Conservation (phyloP, 2,797 vertebrate species). For the Chelonia mydas region DNA sequence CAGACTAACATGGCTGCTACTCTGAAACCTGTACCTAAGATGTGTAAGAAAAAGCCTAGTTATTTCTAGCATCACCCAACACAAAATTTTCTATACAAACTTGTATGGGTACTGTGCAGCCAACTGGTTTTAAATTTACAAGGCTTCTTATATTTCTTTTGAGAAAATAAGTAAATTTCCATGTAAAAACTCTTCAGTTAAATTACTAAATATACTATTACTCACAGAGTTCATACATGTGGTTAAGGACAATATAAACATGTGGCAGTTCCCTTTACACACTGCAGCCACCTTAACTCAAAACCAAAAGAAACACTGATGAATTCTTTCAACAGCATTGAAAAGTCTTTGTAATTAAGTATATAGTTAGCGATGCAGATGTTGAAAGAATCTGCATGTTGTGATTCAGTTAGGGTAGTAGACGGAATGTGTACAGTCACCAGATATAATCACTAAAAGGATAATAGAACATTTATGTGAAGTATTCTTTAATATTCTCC, state of each 20-base stretch:
- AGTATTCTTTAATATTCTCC: accelerated
- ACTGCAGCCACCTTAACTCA: neutral
- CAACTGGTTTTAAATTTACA: neutral
- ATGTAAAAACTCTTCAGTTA: neutral
- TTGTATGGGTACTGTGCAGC: neutral
- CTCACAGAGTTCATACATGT: neutral
- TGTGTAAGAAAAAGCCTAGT: neutral
- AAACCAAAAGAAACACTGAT: neutral
- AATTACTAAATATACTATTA: neutral
- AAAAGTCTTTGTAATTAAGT: neutral
- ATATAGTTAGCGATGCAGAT: neutral
- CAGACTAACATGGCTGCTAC: no score
- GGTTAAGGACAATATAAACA: neutral
- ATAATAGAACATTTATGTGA: neutral
- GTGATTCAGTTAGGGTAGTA: neutral
- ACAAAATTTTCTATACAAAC: neutral
- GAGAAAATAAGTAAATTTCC: neutral
- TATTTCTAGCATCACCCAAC: neutral
- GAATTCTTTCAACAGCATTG: neutral
- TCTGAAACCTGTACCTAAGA: neutral
- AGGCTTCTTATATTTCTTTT: neutral
- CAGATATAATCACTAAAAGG: neutral
- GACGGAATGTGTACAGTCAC: neutral
- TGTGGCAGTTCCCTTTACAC: neutral
- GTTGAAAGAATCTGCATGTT: neutral